Evolutionary conservation across 2,888 invertebrate genomes (phyloP), one percentile per base, ranked within the genome.

Genomic region (Silvanus unidentatus): DNA sequence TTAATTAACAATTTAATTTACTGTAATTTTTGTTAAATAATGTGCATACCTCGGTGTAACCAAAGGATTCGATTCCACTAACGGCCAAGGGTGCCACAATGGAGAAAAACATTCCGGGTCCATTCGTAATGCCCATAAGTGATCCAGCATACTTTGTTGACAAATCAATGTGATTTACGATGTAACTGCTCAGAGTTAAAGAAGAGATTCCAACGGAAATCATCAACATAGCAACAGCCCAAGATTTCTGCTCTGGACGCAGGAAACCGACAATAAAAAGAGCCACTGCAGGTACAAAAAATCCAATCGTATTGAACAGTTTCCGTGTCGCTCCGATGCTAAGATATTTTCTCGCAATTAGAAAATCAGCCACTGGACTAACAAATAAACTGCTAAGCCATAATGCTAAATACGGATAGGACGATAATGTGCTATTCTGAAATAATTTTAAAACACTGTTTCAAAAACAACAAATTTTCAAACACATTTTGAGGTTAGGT

Each of bases 91-190:
- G 91, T 0, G 88, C 88, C 54, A 89, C 72, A 49, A 91, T 83
- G 42, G 88, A 86, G 69, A 86, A 84, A 9, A 88, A 73, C 59
- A 86, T 88, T 0, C 86, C 84, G n/a, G 78, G 73, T 8, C 84
- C 84, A 65, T 91, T 91, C 1, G 88, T 88, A 56, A 91, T 81
- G 3, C 91, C 90, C 88, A 91, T 89, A 53, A 91, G 70, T 0
- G 85, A 82, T 16, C 90, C 90, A 1, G 90, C 86, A 65, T 84
- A 88, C 65, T 86, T 88, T 1, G 90, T 89, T 4, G 90, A 84
- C 41, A 92, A 73, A 72, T 92, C 91, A 50, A 92, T 86, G 61
- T 89, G 89, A 53, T 89, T 90, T 11, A 82, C 77, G 76, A 82
- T 79, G 63, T 82, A 87, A 1, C 89, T 89, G 36, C 84, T 80